Base-by-base conservation (phyloP, 2,888 invertebrate genomes). In the Blastobasis lacticolella region DNA sequence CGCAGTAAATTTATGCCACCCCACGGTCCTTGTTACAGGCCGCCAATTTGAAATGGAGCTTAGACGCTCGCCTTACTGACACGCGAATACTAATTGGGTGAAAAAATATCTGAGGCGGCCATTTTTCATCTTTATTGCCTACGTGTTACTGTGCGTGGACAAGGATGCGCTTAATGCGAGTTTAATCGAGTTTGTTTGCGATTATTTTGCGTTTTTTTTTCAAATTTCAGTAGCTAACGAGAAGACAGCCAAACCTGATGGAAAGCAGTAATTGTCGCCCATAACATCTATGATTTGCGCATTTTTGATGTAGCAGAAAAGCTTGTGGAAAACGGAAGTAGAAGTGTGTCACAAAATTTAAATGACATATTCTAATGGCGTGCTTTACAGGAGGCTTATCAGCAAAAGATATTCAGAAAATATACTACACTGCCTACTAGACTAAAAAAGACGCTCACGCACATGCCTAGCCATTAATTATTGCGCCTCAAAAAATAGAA, bases 1-100 rank as follows among this genome's bases (percentile, higher is more conserved):
- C 23, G 23, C 23, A 23, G 23, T 23, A 3, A 54, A 64, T 63
- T 65, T 66, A 66, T 66, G 57, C 49, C 51, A 61, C 64, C 65
- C 64, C 6, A 49, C 49, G 64, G 63, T 45, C 57, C 62, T 59
- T 57, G 54, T 66, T 63, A 66, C 45, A 42, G 48, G 0, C 8
- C 40, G 60, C 23, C 23, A 23, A 23, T 23, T 23, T 23, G 23
- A 23, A 23, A 23, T 23, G 23, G 23, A 23, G 23, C 23, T 23
- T 23, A 3, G 23, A 23, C 23, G 23, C 23, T 23, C 23, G 23
- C 23, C 23, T 23, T 23, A 23, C 23, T 23, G 23, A 23, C 23
- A 23, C 23, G 23, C 23, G 23, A 23, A 23, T 23, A 23, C 23
- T 23, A 23, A 23, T 23, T 23, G 23, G 23, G 3, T 23, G 23